Percentiles rank a stretch among this genome's conserved stretches.
Evolutionary conservation across 2,113 vertebrate genomes (phyloP).

Genomic region (Pseudonaja textilis): DNA sequence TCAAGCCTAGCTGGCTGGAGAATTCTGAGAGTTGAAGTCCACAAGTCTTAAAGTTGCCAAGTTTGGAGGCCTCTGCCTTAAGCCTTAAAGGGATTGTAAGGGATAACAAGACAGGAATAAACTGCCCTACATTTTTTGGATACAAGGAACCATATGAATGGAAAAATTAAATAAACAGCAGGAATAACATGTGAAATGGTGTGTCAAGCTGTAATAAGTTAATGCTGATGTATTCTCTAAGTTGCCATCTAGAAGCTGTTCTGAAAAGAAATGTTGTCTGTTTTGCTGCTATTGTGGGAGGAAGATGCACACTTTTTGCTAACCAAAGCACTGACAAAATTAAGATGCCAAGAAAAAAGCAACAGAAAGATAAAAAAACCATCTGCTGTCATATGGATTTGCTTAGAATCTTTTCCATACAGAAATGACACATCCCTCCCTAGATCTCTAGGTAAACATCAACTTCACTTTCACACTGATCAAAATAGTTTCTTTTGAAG

Average conservation of each 20-base stretch:
- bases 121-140: neutral
- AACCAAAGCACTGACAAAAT: slow-evolving; percentile 40
- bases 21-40: too few species aligned
- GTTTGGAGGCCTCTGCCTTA: neutral
- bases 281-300: neutral
- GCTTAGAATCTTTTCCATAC: slow-evolving; percentile 15
- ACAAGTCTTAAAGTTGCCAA: too few species aligned
- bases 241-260: neutral
- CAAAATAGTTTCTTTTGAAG: neutral
- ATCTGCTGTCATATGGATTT: slow-evolving; percentile 14
- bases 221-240: neutral
- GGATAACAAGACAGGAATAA: neutral
- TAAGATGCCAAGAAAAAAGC: neutral
- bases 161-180: neutral
- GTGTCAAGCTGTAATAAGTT: neutral
- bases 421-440: neutral
- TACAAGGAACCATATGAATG: neutral
- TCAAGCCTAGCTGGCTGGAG: too few species aligned
- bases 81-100: neutral
- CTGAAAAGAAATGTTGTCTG: neutral
- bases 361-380: slow-evolving; percentile 23
- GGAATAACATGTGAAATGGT: neutral
- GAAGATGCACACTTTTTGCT: slow-evolving; percentile 25
- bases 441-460: neutral
- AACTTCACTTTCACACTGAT: neutral